phyloP scores from a whole-genome alignment of 2,888 invertebrate genomes.

The Orchesella flavescens region DNA sequence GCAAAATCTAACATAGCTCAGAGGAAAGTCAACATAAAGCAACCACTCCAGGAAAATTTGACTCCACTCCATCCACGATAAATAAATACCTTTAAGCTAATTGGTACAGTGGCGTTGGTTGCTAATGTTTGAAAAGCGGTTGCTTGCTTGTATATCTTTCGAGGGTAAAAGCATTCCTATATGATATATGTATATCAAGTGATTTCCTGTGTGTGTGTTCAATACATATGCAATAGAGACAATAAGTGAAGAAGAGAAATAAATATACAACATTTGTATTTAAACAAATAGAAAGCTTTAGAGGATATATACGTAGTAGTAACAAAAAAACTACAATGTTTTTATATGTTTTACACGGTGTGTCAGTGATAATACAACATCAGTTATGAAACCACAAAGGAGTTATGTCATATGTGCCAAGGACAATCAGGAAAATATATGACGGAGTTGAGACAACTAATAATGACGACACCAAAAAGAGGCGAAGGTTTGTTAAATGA shows the following conservation, averaged over 20 bases:
- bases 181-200: constrained; percentile 4
- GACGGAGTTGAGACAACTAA: constrained; percentile 24
- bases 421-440: constrained; percentile 33
- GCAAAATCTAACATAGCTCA: constrained; percentile 26
- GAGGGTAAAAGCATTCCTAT: too few species aligned
- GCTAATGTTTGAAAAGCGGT: constrained; percentile 51
- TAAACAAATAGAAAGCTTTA: constrained; percentile 17
- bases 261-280: background rate
- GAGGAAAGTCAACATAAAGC: constrained; percentile 60
- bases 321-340: constrained; percentile 51
- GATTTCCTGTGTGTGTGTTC: constrained; percentile 2
- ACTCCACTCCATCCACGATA: constrained; percentile 55
- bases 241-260: background rate
- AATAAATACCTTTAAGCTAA: constrained; percentile 57
- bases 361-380: constrained; percentile 65
- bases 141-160: constrained; percentile 21
- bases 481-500: constrained; percentile 49
- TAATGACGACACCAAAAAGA: constrained; percentile 43
- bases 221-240: background rate
- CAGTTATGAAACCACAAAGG: constrained; percentile 55
- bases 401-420: constrained; percentile 20
- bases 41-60: constrained; percentile 27
- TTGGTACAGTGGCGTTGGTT: constrained; percentile 29
- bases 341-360: constrained; percentile 58
- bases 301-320: constrained; percentile 30